phyloP scores from a whole-genome alignment of 2,888 invertebrate species.

The Patella caerulea region DNA sequence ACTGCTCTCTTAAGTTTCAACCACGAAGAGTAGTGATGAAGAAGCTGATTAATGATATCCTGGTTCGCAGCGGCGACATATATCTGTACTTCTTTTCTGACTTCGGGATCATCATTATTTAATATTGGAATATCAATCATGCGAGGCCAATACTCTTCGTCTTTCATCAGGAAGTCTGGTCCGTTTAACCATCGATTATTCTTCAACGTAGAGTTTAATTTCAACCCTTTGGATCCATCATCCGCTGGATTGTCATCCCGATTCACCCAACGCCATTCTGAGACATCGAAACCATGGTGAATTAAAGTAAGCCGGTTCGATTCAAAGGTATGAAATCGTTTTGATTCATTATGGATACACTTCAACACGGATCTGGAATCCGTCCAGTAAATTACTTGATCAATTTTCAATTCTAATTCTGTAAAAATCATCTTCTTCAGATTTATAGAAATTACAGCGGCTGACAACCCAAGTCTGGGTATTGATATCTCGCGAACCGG shows the following conservation, averaged over 20 bases:
- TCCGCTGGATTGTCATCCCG: neutral
- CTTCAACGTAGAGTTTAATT: neutral
- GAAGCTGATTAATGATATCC: neutral
- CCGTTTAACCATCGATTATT: no score
- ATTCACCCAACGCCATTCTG: conserved; percentile 6
- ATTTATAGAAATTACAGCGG: neutral
- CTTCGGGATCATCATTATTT: no score
- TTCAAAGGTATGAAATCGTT: neutral
- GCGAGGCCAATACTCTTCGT: no score
- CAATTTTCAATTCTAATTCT: neutral
- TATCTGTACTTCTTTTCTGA: neutral
- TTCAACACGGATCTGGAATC: conserved; percentile 1
- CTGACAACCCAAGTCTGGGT: neutral
- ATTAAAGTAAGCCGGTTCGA: neutral
- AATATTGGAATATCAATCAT: no score
- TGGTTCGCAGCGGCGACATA: neutral
- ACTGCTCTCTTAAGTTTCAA: neutral
- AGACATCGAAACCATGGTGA: neutral
- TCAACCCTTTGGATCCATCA: conserved; percentile 1
- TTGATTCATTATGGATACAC: neutral
- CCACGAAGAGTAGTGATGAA: neutral
- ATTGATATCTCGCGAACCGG: neutral
- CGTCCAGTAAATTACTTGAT: neutral
- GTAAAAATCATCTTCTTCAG: neutral
- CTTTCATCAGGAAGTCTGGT: no score